Conservation (phyloP, 2,797 vertebrate species). For the Austrolebias charrua region DNA sequence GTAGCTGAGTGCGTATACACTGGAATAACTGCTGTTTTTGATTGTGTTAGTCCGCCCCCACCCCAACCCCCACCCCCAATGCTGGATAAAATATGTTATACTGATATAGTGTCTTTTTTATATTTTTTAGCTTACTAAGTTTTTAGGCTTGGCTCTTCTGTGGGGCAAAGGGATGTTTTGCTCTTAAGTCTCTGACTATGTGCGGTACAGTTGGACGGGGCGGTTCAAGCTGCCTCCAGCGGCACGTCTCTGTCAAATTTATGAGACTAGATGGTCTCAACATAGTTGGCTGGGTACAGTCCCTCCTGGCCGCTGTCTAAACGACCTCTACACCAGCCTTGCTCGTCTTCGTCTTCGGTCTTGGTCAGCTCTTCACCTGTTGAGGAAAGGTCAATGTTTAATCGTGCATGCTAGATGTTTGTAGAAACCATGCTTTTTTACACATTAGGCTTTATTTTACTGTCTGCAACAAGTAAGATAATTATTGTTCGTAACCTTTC, state of each 20-base stretch:
- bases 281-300: constrained; percentile 98
- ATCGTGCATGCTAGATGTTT: neutral
- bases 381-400: constrained; percentile 35
- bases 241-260: constrained; percentile 72
- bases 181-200: constrained; percentile 83
- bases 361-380: constrained; percentile 96
- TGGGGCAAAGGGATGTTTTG: constrained; percentile 78
- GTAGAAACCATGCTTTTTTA: too few relatives aligned
- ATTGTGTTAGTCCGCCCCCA: constrained; percentile 69
- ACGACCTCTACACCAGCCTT: constrained; percentile 98
- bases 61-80: constrained; percentile 53
- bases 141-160: constrained; percentile 80
- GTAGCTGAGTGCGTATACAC: constrained; percentile 70
- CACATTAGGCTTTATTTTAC: too few relatives aligned
- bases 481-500: too few relatives aligned
- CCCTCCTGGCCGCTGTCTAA: constrained; percentile 92
- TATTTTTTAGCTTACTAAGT: constrained; percentile 77
- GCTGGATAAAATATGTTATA: constrained; percentile 79
- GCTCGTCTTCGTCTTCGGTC: constrained; percentile 96
- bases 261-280: constrained; percentile 88
- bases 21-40: constrained; percentile 73
- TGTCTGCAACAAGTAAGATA: too few relatives aligned
- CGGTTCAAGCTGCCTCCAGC: constrained; percentile 91
- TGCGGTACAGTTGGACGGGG: constrained; percentile 87
- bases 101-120: constrained; percentile 75